A percentile compares a stretch with the other conserved stretches of the same genome.
phyloP scores from a whole-genome alignment of 2,113 vertebrate species.

The Pelecanoides urinatrix region DNA sequence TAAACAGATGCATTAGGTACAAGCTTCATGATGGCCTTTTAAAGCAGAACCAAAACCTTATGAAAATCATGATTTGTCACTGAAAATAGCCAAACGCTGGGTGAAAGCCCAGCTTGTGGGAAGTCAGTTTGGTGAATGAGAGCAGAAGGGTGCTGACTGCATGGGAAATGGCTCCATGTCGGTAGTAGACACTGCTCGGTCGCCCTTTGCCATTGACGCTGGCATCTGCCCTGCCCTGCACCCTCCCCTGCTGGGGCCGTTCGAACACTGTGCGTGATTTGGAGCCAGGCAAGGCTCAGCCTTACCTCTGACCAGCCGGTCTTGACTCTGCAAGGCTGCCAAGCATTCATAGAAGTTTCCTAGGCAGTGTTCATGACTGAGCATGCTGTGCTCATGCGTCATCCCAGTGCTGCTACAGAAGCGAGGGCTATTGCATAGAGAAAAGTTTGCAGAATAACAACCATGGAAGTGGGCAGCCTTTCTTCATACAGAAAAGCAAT shows the following conservation, averaged over 20 bases:
- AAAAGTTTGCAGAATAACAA: background rate
- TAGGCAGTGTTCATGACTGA: background rate
- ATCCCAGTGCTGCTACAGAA: background rate
- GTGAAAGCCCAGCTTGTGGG: background rate
- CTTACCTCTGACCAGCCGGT: background rate
- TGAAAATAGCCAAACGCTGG: background rate
- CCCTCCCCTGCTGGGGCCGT: background rate
- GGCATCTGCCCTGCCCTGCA: background rate
- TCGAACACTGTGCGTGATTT: fast-evolving
- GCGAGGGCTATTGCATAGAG: fast-evolving
- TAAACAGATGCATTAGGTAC: background rate
- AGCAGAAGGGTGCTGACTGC: background rate
- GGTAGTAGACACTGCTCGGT: background rate
- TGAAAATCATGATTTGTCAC: background rate
- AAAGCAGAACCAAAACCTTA: background rate
- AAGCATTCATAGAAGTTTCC: background rate
- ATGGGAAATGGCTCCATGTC: background rate
- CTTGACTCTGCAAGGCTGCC: background rate
- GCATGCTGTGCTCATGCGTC: fast-evolving
- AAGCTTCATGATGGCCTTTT: background rate
- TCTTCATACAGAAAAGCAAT: background rate
- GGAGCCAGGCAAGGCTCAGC: background rate
- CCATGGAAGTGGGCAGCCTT: background rate
- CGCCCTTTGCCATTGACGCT: fast-evolving
- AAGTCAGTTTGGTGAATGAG: background rate